A percentile compares a stretch with the other conserved stretches of the same genome.
Conservation (phyloP, 2,797 vertebrate genomes). For the Perodicticus potto region DNA sequence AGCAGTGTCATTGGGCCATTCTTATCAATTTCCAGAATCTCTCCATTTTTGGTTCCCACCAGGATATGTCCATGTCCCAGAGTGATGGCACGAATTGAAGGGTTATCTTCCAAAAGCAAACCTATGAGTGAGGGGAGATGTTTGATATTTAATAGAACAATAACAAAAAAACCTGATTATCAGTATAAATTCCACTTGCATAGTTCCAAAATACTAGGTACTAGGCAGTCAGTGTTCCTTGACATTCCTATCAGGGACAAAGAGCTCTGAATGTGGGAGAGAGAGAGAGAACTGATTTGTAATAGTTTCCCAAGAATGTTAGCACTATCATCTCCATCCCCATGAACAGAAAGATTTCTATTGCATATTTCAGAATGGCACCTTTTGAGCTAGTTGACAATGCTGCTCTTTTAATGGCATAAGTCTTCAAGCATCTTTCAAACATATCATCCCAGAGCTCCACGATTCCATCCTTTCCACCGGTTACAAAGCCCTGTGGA, state of each 20-base stretch:
- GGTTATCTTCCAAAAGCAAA: slow-evolving; percentile 97
- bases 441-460: slow-evolving; percentile 99
- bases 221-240: not conserved
- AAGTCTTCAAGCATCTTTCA: slow-evolving; percentile 97
- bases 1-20: slow-evolving; percentile 96
- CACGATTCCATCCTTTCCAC: slow-evolving; percentile 97
- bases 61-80: slow-evolving; percentile 96
- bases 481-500: slow-evolving; percentile 95
- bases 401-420: slow-evolving; percentile 96
- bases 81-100: slow-evolving; percentile 96
- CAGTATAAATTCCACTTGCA: not conserved
- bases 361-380: slow-evolving; percentile 75
- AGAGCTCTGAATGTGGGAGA: slow-evolving; percentile 3
- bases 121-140: slow-evolving; percentile 86
- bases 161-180: not conserved
- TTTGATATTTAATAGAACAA: not conserved
- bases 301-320: not conserved
- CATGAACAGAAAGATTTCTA: not conserved
- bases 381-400: slow-evolving; percentile 96
- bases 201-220: slow-evolving; percentile 44
- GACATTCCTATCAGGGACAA: not conserved
- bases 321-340: not conserved
- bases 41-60: slow-evolving; percentile 97
- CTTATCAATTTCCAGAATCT: slow-evolving; percentile 97
- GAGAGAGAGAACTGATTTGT: not conserved